phyloP scores from a whole-genome alignment of 2,113 vertebrate genomes.

The Platysternon megacephalum region DNA sequence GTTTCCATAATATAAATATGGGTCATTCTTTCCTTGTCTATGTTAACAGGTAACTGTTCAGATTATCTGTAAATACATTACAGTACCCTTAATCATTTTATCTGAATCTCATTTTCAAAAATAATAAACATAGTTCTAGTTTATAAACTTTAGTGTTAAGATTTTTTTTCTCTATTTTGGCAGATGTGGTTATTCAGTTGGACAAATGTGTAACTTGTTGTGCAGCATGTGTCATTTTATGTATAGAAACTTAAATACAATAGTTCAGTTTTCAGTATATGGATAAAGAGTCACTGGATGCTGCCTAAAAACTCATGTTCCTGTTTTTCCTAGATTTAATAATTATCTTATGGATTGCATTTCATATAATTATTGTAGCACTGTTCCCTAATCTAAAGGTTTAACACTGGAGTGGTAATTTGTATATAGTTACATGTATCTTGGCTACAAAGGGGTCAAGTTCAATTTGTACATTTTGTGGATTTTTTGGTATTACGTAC shows the following conservation, averaged over 20 bases:
- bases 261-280: background rate
- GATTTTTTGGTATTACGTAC: fast-evolving
- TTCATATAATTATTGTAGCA: background rate
- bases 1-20: background rate
- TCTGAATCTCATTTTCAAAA: background rate
- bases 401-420: background rate
- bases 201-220: background rate
- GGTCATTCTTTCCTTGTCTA: background rate
- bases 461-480: background rate
- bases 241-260: background rate
- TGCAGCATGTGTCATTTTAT: background rate
- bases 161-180: background rate
- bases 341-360: background rate
- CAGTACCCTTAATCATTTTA: too few species aligned
- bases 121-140: background rate
- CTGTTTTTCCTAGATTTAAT: background rate
- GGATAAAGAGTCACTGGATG: background rate
- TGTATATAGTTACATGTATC: background rate
- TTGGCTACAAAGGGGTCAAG: background rate
- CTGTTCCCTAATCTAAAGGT: background rate
- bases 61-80: background rate
- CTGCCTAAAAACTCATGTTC: background rate
- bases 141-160: background rate
- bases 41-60: background rate
- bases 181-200: background rate